phyloP scores from a whole-genome alignment of 2,888 invertebrate genomes.

The Chrysolina oricalcia region DNA sequence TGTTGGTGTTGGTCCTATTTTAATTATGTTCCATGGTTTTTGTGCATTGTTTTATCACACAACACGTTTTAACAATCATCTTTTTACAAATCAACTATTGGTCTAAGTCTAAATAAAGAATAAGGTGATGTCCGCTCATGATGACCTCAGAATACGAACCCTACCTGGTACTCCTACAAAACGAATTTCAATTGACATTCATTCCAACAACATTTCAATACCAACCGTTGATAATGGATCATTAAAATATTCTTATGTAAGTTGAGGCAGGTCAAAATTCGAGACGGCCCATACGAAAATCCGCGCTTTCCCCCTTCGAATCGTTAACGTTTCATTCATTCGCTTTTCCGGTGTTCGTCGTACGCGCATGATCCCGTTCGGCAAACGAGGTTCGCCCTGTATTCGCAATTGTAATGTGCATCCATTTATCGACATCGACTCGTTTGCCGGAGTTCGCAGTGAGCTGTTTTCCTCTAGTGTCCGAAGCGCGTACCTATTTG shows the following conservation, averaged over 20 bases:
- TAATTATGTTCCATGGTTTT: too few relatives aligned
- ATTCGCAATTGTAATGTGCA: conserved; percentile 11
- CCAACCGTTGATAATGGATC: not conserved
- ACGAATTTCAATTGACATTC: not conserved
- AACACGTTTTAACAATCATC: too few relatives aligned
- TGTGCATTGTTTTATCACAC: too few relatives aligned
- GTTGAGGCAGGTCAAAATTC: conserved; percentile 9
- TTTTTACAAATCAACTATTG: too few relatives aligned
- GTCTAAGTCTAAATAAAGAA: too few relatives aligned
- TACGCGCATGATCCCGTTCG: not conserved
- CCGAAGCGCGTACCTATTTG: not conserved
- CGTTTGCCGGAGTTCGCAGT: not conserved
- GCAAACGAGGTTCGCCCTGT: conserved; percentile 6
- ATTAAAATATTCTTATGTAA: not conserved
- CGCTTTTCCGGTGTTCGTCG: not conserved
- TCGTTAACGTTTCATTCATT: not conserved
- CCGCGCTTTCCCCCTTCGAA: not conserved
- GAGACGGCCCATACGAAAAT: not conserved
- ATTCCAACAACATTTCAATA: not conserved
- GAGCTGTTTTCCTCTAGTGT: conserved; percentile 14
- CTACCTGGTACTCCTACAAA: not conserved
- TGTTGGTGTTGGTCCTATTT: too few relatives aligned
- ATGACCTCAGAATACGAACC: too few relatives aligned
- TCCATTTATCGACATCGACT: conserved; percentile 11
- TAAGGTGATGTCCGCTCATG: too few relatives aligned